Conservation (phyloP, 2,113 vertebrate genomes). For the cat (Felis catus) region F.catus_Fca126_mat1.0 CM031415.1:120978501-120979000, state of each 20-base stretch:
- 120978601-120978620: neutral
- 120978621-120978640: neutral
- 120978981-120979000: neutral
- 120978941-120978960: neutral
- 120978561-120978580: neutral
- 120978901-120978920: neutral
- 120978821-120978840: neutral
- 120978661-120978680: neutral
- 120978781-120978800: neutral
- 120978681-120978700: neutral
- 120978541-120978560: neutral
- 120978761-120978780: neutral
- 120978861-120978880: neutral
- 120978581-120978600: neutral
- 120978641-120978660: neutral
- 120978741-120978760: neutral
- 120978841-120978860: neutral
- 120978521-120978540: neutral
- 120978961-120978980: neutral
- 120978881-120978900: neutral
- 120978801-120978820: neutral
- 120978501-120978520: neutral
- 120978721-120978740: neutral
- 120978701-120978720: neutral
- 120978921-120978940: neutral